Conservation (phyloP, 2,113 vertebrate genomes). For the Eretmochelys imbricata region DNA sequence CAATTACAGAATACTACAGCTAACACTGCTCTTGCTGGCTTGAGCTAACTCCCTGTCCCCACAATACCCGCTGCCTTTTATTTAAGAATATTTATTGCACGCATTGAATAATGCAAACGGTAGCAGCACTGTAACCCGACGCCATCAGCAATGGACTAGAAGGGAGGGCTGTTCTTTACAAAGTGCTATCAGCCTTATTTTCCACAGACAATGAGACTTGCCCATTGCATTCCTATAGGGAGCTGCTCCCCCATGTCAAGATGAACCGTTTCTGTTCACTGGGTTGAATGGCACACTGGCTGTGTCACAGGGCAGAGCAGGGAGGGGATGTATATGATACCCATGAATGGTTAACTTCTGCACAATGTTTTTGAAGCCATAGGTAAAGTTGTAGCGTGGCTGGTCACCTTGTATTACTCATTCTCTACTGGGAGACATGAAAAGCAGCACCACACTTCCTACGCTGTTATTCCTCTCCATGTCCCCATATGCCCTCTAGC, state of each 20-base stretch:
- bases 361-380: background rate
- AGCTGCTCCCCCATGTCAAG: background rate
- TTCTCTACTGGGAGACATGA: background rate
- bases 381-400: background rate
- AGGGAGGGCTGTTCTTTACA: too few species aligned
- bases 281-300: background rate
- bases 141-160: background rate
- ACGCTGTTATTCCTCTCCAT: background rate
- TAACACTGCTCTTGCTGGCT: background rate
- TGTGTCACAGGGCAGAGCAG: background rate
- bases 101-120: background rate
- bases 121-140: background rate
- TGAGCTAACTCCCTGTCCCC: background rate
- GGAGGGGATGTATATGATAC: background rate
- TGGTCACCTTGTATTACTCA: background rate
- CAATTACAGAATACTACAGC: accelerated
- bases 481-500: background rate
- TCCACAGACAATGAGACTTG: background rate
- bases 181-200: background rate
- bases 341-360: background rate
- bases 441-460: background rate
- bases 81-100: background rate
- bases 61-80: accelerated
- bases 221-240: accelerated
- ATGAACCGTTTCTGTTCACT: accelerated